Evolutionary conservation across 2,888 invertebrate species (phyloP).

Genomic region (Therioaphis trifolii): DNA sequence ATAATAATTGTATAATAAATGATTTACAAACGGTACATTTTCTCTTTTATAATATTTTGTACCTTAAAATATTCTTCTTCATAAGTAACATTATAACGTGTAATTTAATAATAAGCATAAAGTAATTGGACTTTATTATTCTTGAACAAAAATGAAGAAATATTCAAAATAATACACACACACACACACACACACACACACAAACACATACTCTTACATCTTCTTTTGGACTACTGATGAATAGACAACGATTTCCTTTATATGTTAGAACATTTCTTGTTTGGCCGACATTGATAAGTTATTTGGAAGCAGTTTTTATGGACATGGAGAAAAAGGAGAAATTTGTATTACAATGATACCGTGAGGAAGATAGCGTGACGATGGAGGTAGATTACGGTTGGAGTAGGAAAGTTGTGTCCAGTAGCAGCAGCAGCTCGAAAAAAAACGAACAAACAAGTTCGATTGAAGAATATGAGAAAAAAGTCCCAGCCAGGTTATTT

Average conservation of each 20-base stretch:
- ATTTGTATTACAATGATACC: not conserved
- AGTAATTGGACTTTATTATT: no score
- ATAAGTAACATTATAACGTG: no score
- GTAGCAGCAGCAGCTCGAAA: not conserved
- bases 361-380: not conserved
- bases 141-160: no score
- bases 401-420: not conserved
- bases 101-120: no score
- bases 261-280: not conserved
- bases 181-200: no score
- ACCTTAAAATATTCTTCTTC: no score
- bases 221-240: not conserved
- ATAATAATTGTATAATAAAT: no score
- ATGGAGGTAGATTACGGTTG: not conserved
- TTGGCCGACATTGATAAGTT: conserved; percentile 41
- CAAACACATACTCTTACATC: no score
- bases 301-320: not conserved
- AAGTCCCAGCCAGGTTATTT: conserved; percentile 12
- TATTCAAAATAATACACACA: no score
- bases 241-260: conserved; percentile 28
- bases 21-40: no score
- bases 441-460: conserved; percentile 12
- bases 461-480: conserved; percentile 6
- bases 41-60: no score
- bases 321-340: not conserved